phyloP scores from a whole-genome alignment of 2,113 vertebrate species.

The Coregonus clupeaformis region DNA sequence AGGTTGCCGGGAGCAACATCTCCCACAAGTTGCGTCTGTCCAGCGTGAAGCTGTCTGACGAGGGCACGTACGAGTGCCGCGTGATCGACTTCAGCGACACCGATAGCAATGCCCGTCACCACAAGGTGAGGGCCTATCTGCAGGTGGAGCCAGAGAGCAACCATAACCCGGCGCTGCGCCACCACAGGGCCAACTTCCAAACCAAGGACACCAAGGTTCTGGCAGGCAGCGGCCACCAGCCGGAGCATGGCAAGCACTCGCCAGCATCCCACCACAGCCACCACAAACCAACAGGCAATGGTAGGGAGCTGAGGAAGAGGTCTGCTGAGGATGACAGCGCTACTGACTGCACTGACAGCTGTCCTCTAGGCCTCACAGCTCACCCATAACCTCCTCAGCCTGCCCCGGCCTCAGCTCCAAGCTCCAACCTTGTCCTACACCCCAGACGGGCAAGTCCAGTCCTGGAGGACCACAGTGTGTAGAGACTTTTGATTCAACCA shows the following conservation, averaged over 20 bases:
- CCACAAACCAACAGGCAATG: constrained; percentile 73
- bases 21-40: constrained; percentile 96
- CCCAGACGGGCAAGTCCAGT: too few species aligned
- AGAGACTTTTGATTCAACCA: too few species aligned
- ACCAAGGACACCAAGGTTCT: constrained; percentile 58
- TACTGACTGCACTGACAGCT: constrained; percentile 80
- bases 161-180: constrained; percentile 60
- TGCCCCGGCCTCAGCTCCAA: constrained; percentile 48
- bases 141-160: constrained; percentile 80
- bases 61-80: constrained; percentile 92
- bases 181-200: constrained; percentile 39
- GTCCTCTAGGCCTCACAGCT: constrained; percentile 34
- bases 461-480: too few species aligned
- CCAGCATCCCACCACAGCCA: constrained; percentile 65
- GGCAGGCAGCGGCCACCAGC: constrained; percentile 59
- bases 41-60: constrained; percentile 86
- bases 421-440: background rate
- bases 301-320: constrained; percentile 86
- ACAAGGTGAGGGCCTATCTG: constrained; percentile 90
- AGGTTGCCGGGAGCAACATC: constrained; percentile 95
- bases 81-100: constrained; percentile 94
- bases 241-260: constrained; percentile 57
- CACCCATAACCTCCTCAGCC: constrained; percentile 60
- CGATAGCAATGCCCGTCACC: constrained; percentile 82
- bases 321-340: constrained; percentile 70